Evolutionary conservation across 2,888 invertebrate species (phyloP).

Genomic region (Athetis lepigone): DNA sequence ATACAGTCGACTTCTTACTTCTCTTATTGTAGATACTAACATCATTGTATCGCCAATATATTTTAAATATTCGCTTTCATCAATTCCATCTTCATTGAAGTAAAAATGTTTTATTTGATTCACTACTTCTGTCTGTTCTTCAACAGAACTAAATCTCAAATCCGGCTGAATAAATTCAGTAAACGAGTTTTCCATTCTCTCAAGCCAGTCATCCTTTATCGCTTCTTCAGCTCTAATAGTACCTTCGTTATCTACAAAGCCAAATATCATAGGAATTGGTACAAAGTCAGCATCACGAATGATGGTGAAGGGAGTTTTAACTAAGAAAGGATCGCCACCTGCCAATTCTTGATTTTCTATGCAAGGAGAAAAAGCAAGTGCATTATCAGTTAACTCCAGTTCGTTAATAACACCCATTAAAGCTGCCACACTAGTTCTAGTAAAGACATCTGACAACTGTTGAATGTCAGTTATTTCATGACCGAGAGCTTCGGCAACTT

Average conservation of each 20-base stretch:
- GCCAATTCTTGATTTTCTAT: slow-evolving; percentile 75
- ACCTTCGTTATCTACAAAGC: slow-evolving; percentile 84
- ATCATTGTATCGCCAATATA: slow-evolving; percentile 86
- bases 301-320: slow-evolving; percentile 77
- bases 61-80: slow-evolving; percentile 67
- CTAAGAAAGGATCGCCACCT: slow-evolving; percentile 73
- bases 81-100: slow-evolving; percentile 70
- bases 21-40: slow-evolving; percentile 80
- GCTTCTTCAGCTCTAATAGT: slow-evolving; percentile 81
- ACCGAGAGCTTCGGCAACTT: slow-evolving; percentile 82
- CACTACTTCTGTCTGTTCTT: slow-evolving; percentile 65
- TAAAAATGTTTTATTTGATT: slow-evolving; percentile 75
- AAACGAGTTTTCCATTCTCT: slow-evolving; percentile 79
- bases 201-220: slow-evolving; percentile 75
- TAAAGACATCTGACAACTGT: slow-evolving; percentile 77
- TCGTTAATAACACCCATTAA: slow-evolving; percentile 86
- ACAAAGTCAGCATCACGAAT: slow-evolving; percentile 72
- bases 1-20: slow-evolving; percentile 73
- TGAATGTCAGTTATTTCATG: slow-evolving; percentile 76
- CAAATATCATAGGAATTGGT: slow-evolving; percentile 80
- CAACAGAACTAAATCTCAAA: slow-evolving; percentile 72
- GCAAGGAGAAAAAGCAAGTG: slow-evolving; percentile 85
- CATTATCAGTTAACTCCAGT: slow-evolving; percentile 81
- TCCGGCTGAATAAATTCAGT: slow-evolving; percentile 81
- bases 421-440: slow-evolving; percentile 78